Evolutionary conservation across 2,113 vertebrate genomes (phyloP), one percentile per base, ranked within the genome.

Genomic region (Riparia riparia): DNA sequence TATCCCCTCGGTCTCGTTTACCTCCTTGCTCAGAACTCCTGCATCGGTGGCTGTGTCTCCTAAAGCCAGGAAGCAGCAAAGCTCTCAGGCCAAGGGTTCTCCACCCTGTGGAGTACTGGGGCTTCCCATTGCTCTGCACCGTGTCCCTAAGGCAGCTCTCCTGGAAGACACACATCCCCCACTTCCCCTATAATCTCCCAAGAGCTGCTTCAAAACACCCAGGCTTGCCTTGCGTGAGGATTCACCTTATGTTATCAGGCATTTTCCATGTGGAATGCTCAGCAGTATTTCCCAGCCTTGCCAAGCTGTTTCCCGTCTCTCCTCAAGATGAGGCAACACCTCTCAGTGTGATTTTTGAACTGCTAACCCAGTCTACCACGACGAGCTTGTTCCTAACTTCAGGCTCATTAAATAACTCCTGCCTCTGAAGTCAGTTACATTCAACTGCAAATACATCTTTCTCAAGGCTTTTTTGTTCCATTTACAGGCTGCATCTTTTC

Each of bases 141-240:
- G 0, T 1, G 2, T 7, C 31, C 37, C n/a, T 4, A 20, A 2
- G 20, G n/a, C 49, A 68, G 26, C 13, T 68, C 32, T 32, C 39
- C 49, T 12, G 3, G 9, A 37, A 45, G 13, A 32, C 14, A 50
- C 10, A 10, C 22, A 6, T 6, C 21, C 13, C 10, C 10, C 4
- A 0, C 24, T 24, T 44, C 5, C 29, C 45, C n/a, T 32, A 0
- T 1, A 6, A 15, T 12, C 44, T 21, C 14, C 44, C 44, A 64
- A 51, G 6, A 29, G 12, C 6, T 57, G 53, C 26, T 24, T 14
- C 39, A 34, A 12, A 71, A 6, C n/a, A 32, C 10, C 17, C 44
- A 65, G 19, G 7, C 6, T 49, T 37, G 32, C 26, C 16, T 70
- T 6, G 12, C 22, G 20, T 1, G 1, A 10, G 10, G 5, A 76